Conservation (phyloP, 2,888 invertebrate species). For the Conops quadrifasciatus region DNA sequence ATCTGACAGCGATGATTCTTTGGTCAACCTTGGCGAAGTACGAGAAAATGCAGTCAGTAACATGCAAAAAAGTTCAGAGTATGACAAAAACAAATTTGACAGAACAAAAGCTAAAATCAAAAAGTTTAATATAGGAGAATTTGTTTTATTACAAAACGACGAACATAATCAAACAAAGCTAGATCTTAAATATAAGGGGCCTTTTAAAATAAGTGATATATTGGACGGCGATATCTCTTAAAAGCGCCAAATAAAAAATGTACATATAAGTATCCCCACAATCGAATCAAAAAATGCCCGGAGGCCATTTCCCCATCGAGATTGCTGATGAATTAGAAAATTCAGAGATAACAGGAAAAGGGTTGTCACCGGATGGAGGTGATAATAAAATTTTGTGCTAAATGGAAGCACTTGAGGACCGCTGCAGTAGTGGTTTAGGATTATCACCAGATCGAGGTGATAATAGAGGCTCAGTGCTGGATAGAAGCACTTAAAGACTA, state of each 20-base stretch:
- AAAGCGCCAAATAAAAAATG: conserved; percentile 13
- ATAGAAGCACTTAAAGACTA: too few relatives aligned
- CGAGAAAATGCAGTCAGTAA: conserved; percentile 35
- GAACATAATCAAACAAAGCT: conserved; percentile 36
- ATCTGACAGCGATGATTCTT: conserved; percentile 4
- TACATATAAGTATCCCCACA: conserved; percentile 20
- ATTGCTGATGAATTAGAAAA: too few relatives aligned
- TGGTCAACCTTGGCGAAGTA: conserved; percentile 17
- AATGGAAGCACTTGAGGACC: too few relatives aligned
- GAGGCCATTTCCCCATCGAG: too few relatives aligned
- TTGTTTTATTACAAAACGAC: conserved; percentile 34
- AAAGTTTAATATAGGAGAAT: conserved; percentile 32
- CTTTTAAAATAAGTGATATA: conserved; percentile 22
- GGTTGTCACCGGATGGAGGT: too few relatives aligned
- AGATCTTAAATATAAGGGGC: conserved; percentile 35
- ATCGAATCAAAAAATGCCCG: too few relatives aligned
- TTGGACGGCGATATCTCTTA: conserved; percentile 19
- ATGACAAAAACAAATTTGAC: conserved; percentile 31
- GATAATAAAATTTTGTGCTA: too few relatives aligned
- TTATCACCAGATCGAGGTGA: too few relatives aligned
- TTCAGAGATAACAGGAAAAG: too few relatives aligned
- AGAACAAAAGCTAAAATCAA: too few relatives aligned
- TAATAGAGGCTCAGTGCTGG: too few relatives aligned
- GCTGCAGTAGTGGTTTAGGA: too few relatives aligned
- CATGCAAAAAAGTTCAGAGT: conserved; percentile 23